Percentiles rank a stretch among this genome's conserved stretches.
These are phyloP conservation scores for Argyra leucocephala DNA, from an alignment of 2,888 invertebrate species.

Conservation along the genomic window DNA sequence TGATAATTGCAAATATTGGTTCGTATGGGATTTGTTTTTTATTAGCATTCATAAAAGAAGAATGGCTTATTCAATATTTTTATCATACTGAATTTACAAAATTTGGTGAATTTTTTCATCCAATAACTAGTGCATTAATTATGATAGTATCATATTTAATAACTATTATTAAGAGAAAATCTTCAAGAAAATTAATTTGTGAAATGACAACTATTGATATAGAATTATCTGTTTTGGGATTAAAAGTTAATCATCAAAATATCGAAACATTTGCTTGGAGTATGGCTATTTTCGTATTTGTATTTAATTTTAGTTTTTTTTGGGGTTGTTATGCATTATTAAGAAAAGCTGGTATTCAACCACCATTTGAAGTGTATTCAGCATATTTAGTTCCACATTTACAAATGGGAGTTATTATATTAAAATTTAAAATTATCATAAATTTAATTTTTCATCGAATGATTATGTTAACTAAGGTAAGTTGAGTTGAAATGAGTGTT, in stretches of 20 bases:
- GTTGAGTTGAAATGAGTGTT: conserved; percentile 14
- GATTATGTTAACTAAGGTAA: conserved; percentile 36
- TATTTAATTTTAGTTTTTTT: conserved; percentile 36
- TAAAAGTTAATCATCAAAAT: conserved; percentile 34
- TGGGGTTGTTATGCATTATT: conserved; percentile 36
- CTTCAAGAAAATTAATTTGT: conserved; percentile 32
- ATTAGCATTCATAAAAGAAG: conserved; percentile 31
- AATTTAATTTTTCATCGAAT: conserved; percentile 36
- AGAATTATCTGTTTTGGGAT: conserved; percentile 35
- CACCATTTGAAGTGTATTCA: conserved; percentile 37
- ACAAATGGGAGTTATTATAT: conserved; percentile 38
- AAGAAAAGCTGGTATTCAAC: conserved; percentile 33
- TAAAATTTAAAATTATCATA: conserved; percentile 36
- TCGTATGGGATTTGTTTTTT: conserved; percentile 35
- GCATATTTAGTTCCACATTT: conserved; percentile 39
- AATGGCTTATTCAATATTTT: conserved; percentile 40
- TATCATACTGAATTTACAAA: conserved; percentile 40
- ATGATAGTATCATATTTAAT: conserved; percentile 39
- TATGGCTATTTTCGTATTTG: conserved; percentile 34
- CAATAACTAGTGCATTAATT: conserved; percentile 35
- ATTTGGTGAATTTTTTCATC: conserved; percentile 35
- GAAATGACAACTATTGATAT: conserved; percentile 35
- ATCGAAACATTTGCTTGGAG: conserved; percentile 33
- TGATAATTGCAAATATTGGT: conserved; percentile 34
- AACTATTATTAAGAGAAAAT: conserved; percentile 31